Evolutionary conservation across 2,797 vertebrate species (phyloP).

Genomic region (Peromyscus eremicus): DNA sequence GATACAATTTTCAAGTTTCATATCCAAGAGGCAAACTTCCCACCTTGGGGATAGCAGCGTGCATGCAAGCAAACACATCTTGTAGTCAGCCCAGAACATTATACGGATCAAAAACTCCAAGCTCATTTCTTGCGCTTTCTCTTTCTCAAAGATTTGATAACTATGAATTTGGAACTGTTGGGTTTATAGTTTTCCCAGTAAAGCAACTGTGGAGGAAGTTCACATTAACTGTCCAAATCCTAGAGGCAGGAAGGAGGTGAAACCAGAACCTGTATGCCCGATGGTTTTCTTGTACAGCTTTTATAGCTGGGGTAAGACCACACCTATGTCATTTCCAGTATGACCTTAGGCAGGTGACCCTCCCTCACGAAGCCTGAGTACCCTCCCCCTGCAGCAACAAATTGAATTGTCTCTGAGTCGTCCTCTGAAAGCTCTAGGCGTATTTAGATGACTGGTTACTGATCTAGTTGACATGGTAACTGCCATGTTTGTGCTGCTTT

Average conservation of each 20-base stretch:
- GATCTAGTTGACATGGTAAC: not conserved
- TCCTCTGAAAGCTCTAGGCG: not conserved
- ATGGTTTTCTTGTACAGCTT: not conserved
- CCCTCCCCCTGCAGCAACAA: not conserved
- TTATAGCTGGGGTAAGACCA: not conserved
- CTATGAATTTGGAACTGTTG: not conserved
- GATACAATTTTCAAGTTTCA: slow-evolving; percentile 19
- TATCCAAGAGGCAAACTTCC: not conserved
- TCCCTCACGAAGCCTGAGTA: not conserved
- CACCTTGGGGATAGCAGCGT: not conserved
- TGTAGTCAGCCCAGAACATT: not conserved
- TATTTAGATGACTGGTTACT: not conserved
- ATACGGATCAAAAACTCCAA: not conserved
- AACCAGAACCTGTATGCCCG: not conserved
- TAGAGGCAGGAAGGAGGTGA: not conserved
- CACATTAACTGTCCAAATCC: slow-evolving; percentile 6
- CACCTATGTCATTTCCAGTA: not conserved
- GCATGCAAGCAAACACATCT: not conserved
- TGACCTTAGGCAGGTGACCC: not conserved
- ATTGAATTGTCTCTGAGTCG: not conserved
- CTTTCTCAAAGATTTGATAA: not conserved
- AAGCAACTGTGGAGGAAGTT: not conserved
- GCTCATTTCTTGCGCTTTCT: not conserved
- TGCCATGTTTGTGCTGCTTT: not conserved
- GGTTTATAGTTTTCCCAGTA: not conserved